Evolutionary conservation across 2,113 vertebrate species (phyloP).

Genomic region (Cathartes aura): DNA sequence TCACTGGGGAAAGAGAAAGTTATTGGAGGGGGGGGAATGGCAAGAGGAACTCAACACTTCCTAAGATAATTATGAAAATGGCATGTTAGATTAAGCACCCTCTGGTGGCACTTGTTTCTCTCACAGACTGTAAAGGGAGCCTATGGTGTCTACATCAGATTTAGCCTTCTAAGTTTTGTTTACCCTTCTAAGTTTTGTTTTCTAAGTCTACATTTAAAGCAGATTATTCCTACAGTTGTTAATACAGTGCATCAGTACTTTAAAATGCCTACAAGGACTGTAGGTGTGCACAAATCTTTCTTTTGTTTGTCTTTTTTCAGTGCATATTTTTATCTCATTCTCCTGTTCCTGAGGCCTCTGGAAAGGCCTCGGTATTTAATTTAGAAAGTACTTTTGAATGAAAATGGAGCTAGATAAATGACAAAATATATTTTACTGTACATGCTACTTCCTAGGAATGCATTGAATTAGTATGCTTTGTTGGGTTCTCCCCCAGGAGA

Average conservation of each 20-base stretch:
- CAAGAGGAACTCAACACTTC: not conserved
- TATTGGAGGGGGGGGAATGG: fast-evolving
- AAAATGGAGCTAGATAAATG: constrained; percentile 8
- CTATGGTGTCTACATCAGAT: not conserved
- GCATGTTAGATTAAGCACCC: not conserved
- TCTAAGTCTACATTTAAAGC: not conserved
- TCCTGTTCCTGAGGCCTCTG: not conserved
- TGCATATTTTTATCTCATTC: not conserved
- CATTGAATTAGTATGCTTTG: constrained; percentile 26
- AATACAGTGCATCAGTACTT: not conserved
- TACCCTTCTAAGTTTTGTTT: not conserved
- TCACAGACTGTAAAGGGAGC: not conserved
- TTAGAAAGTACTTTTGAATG: constrained; percentile 10
- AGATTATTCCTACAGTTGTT: not conserved
- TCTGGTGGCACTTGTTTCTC: not conserved
- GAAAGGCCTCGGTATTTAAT: not conserved
- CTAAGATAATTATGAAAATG: not conserved
- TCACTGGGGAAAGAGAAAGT: not conserved
- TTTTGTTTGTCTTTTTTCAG: not conserved
- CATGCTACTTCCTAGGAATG: not conserved
- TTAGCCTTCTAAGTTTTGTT: not conserved
- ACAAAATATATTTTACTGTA: constrained; percentile 29
- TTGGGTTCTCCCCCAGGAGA: constrained; percentile 19
- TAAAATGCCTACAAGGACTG: not conserved
- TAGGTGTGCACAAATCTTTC: not conserved